A percentile compares a stretch with the other conserved stretches of the same genome.
Evolutionary conservation across 2,113 vertebrate species (phyloP).

Genomic region (human (Homo sapiens)): DNA sequence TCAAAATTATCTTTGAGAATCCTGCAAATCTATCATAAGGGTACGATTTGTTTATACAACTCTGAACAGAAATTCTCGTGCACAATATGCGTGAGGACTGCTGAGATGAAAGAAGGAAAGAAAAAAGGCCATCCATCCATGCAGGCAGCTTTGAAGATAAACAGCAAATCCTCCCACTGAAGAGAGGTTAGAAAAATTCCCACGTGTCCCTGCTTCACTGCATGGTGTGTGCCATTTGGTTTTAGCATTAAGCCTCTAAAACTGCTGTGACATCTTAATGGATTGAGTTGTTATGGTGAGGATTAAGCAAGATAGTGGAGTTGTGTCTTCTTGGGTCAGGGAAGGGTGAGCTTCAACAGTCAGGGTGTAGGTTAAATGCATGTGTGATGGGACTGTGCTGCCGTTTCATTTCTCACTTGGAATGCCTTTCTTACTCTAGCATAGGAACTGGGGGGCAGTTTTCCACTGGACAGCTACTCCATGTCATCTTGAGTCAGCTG

Average conservation of each 20-base stretch:
- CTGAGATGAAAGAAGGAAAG: not conserved
- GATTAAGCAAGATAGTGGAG: not conserved
- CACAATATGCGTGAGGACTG: not conserved
- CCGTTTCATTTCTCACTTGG: not conserved
- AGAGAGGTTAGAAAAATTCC: not conserved
- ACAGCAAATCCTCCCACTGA: not conserved
- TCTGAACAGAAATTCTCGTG: not conserved
- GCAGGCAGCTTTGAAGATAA: not conserved
- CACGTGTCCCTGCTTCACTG: not conserved
- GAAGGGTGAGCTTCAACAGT: no score
- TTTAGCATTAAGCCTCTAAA: not conserved
- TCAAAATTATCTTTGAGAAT: not conserved
- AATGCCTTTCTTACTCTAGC: not conserved
- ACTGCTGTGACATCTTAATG: not conserved
- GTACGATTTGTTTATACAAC: not conserved
- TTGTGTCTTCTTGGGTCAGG: not conserved
- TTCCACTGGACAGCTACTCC: not conserved
- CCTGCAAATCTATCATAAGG: not conserved
- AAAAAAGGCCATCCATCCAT: not conserved
- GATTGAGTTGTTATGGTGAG: not conserved
- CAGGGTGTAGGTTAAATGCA: not conserved
- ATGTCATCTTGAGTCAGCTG: not conserved
- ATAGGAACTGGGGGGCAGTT: not conserved
- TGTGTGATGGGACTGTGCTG: not conserved
- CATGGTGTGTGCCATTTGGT: fast-evolving